Evolutionary conservation across 2,888 invertebrate species (phyloP).

Genomic region (Malthinus seriepunctatus): DNA sequence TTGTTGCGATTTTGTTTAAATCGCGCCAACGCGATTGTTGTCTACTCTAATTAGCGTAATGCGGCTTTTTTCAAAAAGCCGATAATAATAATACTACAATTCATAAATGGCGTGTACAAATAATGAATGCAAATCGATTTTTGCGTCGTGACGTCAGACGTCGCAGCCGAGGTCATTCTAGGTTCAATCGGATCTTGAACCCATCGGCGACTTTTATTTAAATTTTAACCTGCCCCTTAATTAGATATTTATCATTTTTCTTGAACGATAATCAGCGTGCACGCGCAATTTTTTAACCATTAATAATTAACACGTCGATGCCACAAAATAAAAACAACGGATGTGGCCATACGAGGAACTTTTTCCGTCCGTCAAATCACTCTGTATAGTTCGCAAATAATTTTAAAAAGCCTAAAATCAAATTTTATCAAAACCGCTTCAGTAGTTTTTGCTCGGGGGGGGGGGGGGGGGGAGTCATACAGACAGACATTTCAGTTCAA

Average conservation of each 20-base stretch:
- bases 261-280: too few relatives aligned
- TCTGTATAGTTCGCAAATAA: too few relatives aligned
- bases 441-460: too few relatives aligned
- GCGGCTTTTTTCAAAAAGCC: background rate
- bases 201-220: conserved; percentile 9
- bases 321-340: too few relatives aligned
- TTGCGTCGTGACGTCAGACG: conserved; percentile 38
- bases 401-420: too few relatives aligned
- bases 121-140: conserved; percentile 39
- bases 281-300: too few relatives aligned
- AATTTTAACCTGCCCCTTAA: background rate
- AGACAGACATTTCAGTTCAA: too few relatives aligned
- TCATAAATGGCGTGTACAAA: conserved; percentile 31
- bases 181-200: conserved; percentile 40
- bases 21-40: background rate
- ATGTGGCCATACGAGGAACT: too few relatives aligned
- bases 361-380: too few relatives aligned
- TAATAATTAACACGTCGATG: too few relatives aligned
- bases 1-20: background rate
- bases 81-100: conserved; percentile 15
- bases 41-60: background rate
- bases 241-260: background rate
- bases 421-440: too few relatives aligned
- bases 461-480: too few relatives aligned
- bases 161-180: conserved; percentile 27